phyloP scores from a whole-genome alignment of 2,113 vertebrate genomes.

The Atherinomorus stipes region DNA sequence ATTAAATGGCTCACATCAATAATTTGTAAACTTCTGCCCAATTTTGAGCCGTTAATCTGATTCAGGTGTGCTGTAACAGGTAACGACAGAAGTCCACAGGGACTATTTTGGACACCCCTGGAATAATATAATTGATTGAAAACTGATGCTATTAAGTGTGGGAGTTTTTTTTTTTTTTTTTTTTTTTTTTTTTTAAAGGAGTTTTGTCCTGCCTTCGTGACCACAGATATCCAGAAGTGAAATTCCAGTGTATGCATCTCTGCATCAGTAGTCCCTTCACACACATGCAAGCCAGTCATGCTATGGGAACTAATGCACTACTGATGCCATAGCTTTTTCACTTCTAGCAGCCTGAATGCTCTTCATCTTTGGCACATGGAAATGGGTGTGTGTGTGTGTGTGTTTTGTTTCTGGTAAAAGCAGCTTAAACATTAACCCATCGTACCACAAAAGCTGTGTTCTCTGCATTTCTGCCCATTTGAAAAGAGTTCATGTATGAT shows the following conservation, averaged over 20 bases:
- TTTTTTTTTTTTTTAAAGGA: too few relatives aligned
- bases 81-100: too few relatives aligned
- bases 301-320: not conserved
- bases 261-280: too few relatives aligned
- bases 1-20: too few relatives aligned
- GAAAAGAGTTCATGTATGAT: not conserved
- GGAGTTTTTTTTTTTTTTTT: not conserved
- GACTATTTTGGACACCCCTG: too few relatives aligned
- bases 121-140: not conserved
- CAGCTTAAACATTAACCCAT: not conserved
- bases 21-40: too few relatives aligned
- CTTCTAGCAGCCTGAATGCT: too few relatives aligned
- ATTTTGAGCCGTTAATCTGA: too few relatives aligned
- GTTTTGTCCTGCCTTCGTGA: not conserved
- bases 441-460: not conserved
- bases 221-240: not conserved
- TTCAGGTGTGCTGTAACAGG: too few relatives aligned
- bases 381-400: not conserved
- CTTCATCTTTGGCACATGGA: not conserved
- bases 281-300: not conserved
- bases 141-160: not conserved
- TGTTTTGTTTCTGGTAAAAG: too few relatives aligned
- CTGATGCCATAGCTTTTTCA: too few relatives aligned
- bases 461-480: not conserved
- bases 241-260: not conserved